A percentile compares a stretch with the other conserved stretches of the same genome.
Conservation (phyloP, 2,797 vertebrate genomes). For the Phataginus tetradactyla region DNA sequence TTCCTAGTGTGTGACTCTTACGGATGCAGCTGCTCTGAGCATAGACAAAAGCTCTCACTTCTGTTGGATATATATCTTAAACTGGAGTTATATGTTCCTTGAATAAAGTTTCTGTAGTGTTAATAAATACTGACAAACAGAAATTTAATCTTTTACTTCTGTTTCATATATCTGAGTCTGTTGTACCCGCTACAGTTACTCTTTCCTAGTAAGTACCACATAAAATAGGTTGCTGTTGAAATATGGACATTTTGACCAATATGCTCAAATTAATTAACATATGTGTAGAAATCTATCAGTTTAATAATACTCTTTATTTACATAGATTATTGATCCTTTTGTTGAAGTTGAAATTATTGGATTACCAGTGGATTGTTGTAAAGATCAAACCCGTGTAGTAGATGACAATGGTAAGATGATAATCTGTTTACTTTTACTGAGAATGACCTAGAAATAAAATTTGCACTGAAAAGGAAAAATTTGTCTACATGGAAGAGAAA, state of each 20-base stretch:
- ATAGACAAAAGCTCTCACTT: background rate
- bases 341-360: constrained; percentile 99
- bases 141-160: background rate
- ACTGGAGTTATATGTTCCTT: background rate
- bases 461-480: background rate
- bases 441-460: background rate
- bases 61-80: background rate
- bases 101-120: background rate
- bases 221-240: background rate
- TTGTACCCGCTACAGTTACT: background rate
- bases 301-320: constrained; percentile 44
- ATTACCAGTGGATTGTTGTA: constrained; percentile 97
- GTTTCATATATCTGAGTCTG: background rate
- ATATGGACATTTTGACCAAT: background rate
- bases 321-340: constrained; percentile 98
- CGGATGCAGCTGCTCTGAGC: background rate
- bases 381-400: constrained; percentile 98
- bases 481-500: background rate
- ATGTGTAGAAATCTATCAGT: background rate
- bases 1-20: background rate
- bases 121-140: background rate
- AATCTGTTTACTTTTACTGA: background rate
- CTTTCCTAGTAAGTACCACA: background rate
- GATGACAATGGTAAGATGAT: constrained; percentile 95
- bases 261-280: background rate